Percentiles rank a stretch among this genome's conserved stretches.
These are phyloP conservation scores for Cynocephalus volans DNA, from an alignment of 2,113 vertebrate species.

Conservation along the genomic window DNA sequence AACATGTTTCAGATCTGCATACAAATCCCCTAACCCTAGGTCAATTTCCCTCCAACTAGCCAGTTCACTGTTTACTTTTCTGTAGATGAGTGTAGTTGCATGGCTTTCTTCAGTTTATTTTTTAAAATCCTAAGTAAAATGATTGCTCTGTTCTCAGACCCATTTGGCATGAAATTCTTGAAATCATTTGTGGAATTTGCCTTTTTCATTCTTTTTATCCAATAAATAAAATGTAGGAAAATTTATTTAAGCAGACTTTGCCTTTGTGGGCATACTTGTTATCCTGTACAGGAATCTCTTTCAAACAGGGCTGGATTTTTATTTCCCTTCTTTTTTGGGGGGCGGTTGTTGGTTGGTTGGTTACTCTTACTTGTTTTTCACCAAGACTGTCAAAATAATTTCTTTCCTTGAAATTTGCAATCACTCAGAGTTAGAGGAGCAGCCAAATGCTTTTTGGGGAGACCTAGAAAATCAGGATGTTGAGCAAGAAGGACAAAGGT, in stretches of 20 bases:
- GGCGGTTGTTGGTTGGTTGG: background rate
- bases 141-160: conserved; percentile 86
- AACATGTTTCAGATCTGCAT: conserved; percentile 90
- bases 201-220: conserved; percentile 69
- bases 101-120: conserved; percentile 84
- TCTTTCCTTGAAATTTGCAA: background rate
- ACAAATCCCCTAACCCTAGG: conserved; percentile 89
- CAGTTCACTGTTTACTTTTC: conserved; percentile 88
- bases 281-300: background rate
- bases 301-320: background rate
- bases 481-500: conserved; percentile 29
- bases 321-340: too few relatives aligned
- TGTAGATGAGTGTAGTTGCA: conserved; percentile 89
- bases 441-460: background rate
- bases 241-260: background rate
- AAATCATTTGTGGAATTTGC: conserved; percentile 81
- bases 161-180: conserved; percentile 81
- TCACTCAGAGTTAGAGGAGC: conserved; percentile 26
- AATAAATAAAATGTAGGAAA: conserved; percentile 62
- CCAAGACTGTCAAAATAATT: conserved; percentile 38
- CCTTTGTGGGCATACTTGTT: background rate
- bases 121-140: conserved; percentile 83
- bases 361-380: conserved; percentile 29
- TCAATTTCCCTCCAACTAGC: conserved; percentile 86
- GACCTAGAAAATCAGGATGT: conserved; percentile 9